Evolutionary conservation across 2,797 vertebrate species (phyloP).

Genomic region (Cetoscarus ocellatus): DNA sequence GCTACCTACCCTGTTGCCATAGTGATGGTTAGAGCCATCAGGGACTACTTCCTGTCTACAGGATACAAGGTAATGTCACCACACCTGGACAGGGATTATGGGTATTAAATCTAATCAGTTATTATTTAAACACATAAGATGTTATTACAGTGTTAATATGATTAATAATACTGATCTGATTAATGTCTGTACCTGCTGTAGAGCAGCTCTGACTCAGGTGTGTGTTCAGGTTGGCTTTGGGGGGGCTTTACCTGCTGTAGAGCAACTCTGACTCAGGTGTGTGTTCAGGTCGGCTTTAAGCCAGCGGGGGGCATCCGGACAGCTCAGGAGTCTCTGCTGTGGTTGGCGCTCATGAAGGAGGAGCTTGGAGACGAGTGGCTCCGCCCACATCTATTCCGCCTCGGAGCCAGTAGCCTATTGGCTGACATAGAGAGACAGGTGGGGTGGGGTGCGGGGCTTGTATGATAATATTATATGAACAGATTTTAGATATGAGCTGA

Average conservation of each 20-base stretch:
- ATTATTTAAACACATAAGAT: too few relatives aligned
- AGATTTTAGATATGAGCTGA: too few relatives aligned
- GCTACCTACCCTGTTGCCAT: conserved; percentile 93
- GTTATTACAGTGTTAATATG: too few relatives aligned
- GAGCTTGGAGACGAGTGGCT: conserved; percentile 94
- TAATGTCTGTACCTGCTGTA: too few relatives aligned
- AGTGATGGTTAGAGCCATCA: conserved; percentile 95
- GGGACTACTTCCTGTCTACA: conserved; percentile 92
- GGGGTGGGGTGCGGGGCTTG: neutral
- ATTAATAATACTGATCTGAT: too few relatives aligned
- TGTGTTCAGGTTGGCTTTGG: conserved; percentile 91
- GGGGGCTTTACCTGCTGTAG: conserved; percentile 78
- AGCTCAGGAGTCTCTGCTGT: conserved; percentile 90
- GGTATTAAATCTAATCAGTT: too few relatives aligned
- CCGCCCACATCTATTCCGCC: conserved; percentile 89
- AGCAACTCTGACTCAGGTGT: too few relatives aligned
- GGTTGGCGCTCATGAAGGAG: conserved; percentile 94
- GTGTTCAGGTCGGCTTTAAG: conserved; percentile 93
- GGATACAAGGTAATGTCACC: conserved; percentile 89
- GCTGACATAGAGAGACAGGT: conserved; percentile 97
- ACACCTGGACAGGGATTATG: neutral
- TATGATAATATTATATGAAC: too few relatives aligned
- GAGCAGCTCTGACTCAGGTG: too few relatives aligned
- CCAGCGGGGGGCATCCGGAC: conserved; percentile 96
- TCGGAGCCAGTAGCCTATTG: conserved; percentile 94